phyloP scores from a whole-genome alignment of 2,888 invertebrate species.

The Sesia apiformis region DNA sequence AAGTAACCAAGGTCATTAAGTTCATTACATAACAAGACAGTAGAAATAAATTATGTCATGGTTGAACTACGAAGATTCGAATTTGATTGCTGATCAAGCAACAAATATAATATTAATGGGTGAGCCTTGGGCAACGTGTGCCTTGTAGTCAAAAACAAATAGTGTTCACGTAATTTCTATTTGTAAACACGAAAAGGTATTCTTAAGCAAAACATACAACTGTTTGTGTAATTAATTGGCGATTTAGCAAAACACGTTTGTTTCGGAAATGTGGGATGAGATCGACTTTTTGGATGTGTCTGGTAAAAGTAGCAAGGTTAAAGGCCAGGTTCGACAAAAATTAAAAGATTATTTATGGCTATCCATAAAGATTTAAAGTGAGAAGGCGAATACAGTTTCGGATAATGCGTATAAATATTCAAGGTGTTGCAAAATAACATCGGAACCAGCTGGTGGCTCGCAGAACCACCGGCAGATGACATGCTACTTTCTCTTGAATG shows the following conservation, averaged over 20 bases:
- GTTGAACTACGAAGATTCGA: constrained; percentile 7
- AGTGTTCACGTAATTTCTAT: constrained; percentile 3
- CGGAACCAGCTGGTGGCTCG: constrained; percentile 18
- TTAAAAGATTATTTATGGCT: constrained; percentile 27
- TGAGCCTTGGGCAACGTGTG: background rate
- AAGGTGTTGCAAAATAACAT: constrained; percentile 41
- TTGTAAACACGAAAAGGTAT: background rate
- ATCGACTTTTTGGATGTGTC: constrained; percentile 5
- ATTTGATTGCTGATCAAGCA: constrained; percentile 2
- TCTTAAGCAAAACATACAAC: background rate
- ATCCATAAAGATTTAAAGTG: constrained; percentile 16
- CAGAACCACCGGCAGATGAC: constrained; percentile 36
- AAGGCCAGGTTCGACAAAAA: constrained; percentile 24
- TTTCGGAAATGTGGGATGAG: background rate
- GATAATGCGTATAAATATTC: constrained; percentile 33
- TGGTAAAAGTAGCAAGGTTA: constrained; percentile 20
- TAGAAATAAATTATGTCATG: constrained; percentile 11
- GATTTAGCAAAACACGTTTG: background rate
- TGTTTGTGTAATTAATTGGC: background rate
- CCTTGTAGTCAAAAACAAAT: background rate
- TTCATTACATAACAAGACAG: constrained; percentile 9
- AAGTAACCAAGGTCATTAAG: constrained; percentile 5
- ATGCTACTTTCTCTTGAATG: constrained; percentile 54
- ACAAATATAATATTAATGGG: background rate
- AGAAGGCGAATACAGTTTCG: constrained; percentile 15